Evolutionary conservation across 2,113 vertebrate species (phyloP).

Genomic region (Arizona elegans): DNA sequence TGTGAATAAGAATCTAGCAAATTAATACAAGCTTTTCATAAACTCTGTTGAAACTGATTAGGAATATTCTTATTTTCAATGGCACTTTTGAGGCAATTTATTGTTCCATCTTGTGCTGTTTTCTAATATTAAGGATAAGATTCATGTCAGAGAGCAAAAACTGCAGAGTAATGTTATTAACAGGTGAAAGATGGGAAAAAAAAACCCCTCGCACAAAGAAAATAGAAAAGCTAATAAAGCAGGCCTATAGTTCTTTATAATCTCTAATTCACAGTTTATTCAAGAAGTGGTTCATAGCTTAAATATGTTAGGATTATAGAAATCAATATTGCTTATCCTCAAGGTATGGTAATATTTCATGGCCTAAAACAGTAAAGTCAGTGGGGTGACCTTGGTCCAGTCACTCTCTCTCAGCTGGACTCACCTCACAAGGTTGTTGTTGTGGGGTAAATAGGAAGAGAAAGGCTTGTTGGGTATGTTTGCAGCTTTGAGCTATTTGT

Average conservation of each 20-base stretch:
- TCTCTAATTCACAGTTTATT: neutral
- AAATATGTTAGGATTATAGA: neutral
- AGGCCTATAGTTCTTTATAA: neutral
- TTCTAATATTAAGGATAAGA: neutral
- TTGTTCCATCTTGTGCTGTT: neutral
- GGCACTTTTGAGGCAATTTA: neutral
- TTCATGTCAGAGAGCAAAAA: neutral
- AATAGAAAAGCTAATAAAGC: neutral
- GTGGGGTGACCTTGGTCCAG: too few species aligned
- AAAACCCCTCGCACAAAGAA: neutral
- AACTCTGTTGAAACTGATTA: neutral
- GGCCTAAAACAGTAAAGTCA: neutral
- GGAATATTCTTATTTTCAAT: neutral
- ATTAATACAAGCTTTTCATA: neutral
- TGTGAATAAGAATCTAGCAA: neutral
- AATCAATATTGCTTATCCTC: neutral
- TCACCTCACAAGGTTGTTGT: too few species aligned
- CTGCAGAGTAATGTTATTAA: neutral
- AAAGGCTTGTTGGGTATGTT: too few species aligned
- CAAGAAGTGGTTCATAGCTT: neutral
- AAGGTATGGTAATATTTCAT: neutral
- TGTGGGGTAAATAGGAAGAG: too few species aligned
- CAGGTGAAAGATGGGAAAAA: neutral
- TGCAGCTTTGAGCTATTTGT: too few species aligned
- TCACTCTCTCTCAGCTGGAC: too few species aligned